These are phyloP conservation scores for Drosophila rellima DNA, from an alignment of 2,888 invertebrate genomes.

Conservation along the genomic window DNA sequence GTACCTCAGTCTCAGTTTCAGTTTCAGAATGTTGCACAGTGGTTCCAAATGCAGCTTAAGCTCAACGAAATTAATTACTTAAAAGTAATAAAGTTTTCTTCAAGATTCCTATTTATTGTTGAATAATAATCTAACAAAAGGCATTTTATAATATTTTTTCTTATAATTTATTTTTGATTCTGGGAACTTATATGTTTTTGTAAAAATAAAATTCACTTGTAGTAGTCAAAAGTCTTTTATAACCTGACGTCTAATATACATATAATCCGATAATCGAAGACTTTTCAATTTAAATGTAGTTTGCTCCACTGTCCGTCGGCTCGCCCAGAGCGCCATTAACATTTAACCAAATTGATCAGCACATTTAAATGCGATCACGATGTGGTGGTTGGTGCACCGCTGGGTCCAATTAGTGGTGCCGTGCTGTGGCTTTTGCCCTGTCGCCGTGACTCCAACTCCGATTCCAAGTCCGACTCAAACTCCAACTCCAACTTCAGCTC, in stretches of 20 bases:
- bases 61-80: background rate
- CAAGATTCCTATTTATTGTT: no score
- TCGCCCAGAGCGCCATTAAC: conserved; percentile 74
- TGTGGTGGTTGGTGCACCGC: conserved; percentile 52
- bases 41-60: background rate
- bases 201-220: no score
- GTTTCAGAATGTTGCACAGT: conserved; percentile 9
- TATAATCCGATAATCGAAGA: no score
- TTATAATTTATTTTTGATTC: no score
- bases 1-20: background rate
- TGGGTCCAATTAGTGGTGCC: conserved; percentile 74
- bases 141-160: no score
- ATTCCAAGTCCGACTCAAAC: background rate
- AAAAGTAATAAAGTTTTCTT: no score
- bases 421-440: conserved; percentile 41
- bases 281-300: no score
- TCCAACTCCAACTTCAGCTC: background rate
- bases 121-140: no score
- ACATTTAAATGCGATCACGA: conserved; percentile 80
- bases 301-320: conserved; percentile 22
- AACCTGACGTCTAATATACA: no score
- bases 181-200: no score
- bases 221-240: no score
- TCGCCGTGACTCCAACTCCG: conserved; percentile 17
- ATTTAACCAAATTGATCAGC: conserved; percentile 79